A percentile compares a stretch with the other conserved stretches of the same genome.
phyloP scores from a whole-genome alignment of 2,888 invertebrate species.

The Eupithecia dodoneata region DNA sequence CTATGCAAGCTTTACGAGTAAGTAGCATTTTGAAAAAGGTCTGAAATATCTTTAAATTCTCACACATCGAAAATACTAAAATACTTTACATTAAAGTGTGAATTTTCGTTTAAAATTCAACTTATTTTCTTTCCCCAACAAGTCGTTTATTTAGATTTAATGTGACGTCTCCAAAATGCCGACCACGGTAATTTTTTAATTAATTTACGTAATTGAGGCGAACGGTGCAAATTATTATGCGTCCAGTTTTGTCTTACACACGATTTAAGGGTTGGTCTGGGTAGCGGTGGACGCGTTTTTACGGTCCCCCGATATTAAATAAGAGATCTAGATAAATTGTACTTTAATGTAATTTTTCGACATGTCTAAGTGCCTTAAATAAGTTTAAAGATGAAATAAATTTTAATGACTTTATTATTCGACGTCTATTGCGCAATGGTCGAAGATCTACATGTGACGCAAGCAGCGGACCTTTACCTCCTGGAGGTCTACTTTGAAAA shows the following conservation, averaged over 20 bases:
- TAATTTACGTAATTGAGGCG: slow-evolving; percentile 34
- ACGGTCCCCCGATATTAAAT: neutral
- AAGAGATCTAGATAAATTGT: too few species aligned
- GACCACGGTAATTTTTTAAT: slow-evolving; percentile 33
- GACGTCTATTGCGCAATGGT: too few species aligned
- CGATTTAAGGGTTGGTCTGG: neutral
- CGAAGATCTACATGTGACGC: too few species aligned
- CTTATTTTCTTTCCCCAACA: slow-evolving; percentile 15
- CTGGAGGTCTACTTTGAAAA: too few species aligned
- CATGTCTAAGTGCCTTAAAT: too few species aligned
- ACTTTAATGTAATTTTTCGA: too few species aligned
- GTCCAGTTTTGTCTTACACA: slow-evolving; percentile 8
- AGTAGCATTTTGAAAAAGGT: neutral
- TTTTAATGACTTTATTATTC: too few species aligned
- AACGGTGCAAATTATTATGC: slow-evolving; percentile 33
- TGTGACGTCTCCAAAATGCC: slow-evolving; percentile 22
- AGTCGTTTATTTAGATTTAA: slow-evolving; percentile 33
- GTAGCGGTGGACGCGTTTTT: neutral
- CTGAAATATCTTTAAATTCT: neutral
- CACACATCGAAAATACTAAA: slow-evolving; percentile 1
- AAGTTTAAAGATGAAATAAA: too few species aligned
- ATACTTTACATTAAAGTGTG: neutral
- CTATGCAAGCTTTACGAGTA: too few species aligned
- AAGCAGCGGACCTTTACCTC: too few species aligned
- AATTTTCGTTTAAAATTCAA: slow-evolving; percentile 16